Conservation (phyloP, 2,113 vertebrate species). For the Cyphomyrus discorhynchus region DNA sequence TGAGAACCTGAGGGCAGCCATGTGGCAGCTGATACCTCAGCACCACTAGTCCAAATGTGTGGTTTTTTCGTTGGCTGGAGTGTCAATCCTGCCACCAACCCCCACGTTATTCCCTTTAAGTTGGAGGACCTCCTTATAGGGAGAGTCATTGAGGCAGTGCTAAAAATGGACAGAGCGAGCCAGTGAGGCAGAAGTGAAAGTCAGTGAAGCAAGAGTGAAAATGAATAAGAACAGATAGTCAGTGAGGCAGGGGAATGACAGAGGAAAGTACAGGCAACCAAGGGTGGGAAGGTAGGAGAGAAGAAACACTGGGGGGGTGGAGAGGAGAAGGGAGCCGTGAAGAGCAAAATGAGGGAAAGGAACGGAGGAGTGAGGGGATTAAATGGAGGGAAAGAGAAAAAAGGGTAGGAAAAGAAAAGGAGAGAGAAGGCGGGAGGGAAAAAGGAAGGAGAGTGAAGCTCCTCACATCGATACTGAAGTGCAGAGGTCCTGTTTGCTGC, state of each 20-base stretch:
- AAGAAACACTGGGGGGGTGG: background rate
- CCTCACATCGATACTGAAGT: constrained; percentile 73
- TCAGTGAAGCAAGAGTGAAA: background rate
- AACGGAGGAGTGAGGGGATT: background rate
- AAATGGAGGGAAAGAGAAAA: background rate
- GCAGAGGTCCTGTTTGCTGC: constrained; percentile 18
- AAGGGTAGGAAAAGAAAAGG: background rate
- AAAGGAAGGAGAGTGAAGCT: background rate
- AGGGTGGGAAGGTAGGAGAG: background rate
- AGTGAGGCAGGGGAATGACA: background rate
- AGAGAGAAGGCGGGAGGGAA: background rate
- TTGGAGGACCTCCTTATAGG: too few relatives aligned
- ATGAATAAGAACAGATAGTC: background rate
- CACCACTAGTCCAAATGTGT: too few relatives aligned
- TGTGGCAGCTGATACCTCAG: too few relatives aligned
- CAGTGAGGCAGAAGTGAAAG: background rate
- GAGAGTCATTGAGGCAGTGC: background rate
- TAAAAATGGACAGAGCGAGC: background rate
- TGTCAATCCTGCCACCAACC: too few relatives aligned
- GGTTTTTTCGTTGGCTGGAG: too few relatives aligned
- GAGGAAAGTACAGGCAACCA: background rate
- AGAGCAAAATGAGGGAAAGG: background rate
- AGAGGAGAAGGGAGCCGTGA: background rate
- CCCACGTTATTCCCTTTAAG: too few relatives aligned
- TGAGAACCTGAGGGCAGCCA: too few relatives aligned